Evolutionary conservation across 2,113 vertebrate species (phyloP), one percentile per base, ranked within the genome.

Genomic region (Cebidichthys violaceus): DNA sequence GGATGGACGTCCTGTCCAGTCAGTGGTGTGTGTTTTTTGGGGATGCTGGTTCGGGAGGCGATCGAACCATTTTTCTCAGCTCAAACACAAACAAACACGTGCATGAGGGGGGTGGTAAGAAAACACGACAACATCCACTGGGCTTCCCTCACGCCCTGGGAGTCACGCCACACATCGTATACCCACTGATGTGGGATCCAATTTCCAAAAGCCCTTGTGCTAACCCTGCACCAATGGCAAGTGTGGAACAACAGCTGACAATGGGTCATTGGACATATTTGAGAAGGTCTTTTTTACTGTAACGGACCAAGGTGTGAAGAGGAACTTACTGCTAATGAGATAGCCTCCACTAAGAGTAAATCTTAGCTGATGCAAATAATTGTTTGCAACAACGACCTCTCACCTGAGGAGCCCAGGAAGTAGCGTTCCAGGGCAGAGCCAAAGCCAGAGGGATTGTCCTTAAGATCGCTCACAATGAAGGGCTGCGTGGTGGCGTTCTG

Each of bases 341-440:
- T n/a, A 1, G 35, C 31, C 24, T 77, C 29, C 22, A 11, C 3
- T 20, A 6, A 11, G 4, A 35, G 47, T 13, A 65, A 50, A 66
- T 6, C 52, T 67, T 52, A 54, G 11, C 8, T 20, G 29, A 65
- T 13, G 59, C 9, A 43, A n/a, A 75, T 5, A 27, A 61, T 31
- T 31, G 9, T 22, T 65, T 27, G 54, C 22, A 4, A 17, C 33
- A 10, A 6, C 3, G 66, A 39, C 27, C n/a, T 64, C 77, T 95
- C 91, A 98, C 97, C 97, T 92, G 97, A 96, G 0, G 97, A 98
- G 70, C 96, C 96, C 77, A 98, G 82, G 70, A 98, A 98, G 83
- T 96, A 97, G n/a, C 95, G 95, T 73, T 97, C 97, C 69, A 97
- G 79, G 27, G 96, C 94, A 0, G 97, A 97, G 54, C 97, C 97